A percentile compares a stretch with the other conserved stretches of the same genome.
Evolutionary conservation across 1,140 invertebrate species (phyloP).

Genomic region (Asbolus verrucosus): DNA sequence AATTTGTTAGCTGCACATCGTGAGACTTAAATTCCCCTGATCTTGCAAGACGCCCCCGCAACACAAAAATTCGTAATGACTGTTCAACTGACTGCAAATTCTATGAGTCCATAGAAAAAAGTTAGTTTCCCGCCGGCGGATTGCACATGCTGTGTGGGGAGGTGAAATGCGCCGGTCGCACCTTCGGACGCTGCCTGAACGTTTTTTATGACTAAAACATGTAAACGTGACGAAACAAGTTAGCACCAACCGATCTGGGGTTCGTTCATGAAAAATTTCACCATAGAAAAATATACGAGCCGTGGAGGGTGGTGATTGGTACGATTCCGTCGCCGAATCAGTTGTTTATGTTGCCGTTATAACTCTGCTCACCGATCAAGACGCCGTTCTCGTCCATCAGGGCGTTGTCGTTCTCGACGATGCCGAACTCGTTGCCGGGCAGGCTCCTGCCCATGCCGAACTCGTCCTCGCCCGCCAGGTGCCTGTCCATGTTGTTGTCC

Average conservation of each 20-base stretch:
- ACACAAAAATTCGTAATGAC: too few species aligned
- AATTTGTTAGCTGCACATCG: too few species aligned
- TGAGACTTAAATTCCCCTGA: too few species aligned
- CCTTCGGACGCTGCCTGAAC: neutral
- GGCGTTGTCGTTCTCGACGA: constrained; percentile 51
- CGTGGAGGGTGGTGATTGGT: constrained; percentile 37
- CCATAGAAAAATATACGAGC: neutral
- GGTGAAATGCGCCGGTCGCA: too few species aligned
- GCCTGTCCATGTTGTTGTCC: constrained; percentile 52
- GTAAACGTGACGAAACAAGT: neutral
- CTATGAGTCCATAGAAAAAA: too few species aligned
- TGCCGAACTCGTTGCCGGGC: constrained; percentile 47
- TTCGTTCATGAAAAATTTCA: neutral
- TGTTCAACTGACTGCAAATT: too few species aligned
- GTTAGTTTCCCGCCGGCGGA: too few species aligned
- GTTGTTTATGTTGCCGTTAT: constrained; percentile 46
- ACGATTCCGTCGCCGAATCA: constrained; percentile 19
- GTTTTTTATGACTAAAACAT: neutral
- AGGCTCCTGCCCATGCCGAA: constrained; percentile 49
- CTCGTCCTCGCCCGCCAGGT: constrained; percentile 44
- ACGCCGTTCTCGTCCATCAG: constrained; percentile 55
- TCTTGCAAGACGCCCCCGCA: too few species aligned
- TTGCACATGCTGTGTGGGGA: too few species aligned
- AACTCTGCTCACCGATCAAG: constrained; percentile 53
- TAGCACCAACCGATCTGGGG: constrained; percentile 21